Evolutionary conservation across 2,113 vertebrate species (phyloP).

Genomic region (Mustela lutreola): DNA sequence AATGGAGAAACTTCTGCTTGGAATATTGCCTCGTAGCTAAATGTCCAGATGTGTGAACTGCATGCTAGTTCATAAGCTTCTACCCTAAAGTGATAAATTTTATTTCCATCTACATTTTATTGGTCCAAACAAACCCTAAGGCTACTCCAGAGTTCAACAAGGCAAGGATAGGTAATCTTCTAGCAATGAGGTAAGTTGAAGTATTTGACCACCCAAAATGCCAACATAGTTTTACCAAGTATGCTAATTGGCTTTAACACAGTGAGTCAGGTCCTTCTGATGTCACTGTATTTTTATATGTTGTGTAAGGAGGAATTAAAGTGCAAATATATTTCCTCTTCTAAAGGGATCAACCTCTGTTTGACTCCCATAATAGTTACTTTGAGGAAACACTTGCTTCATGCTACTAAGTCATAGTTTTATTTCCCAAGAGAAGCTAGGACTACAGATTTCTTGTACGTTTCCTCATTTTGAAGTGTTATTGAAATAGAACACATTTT

Average conservation of each 20-base stretch:
- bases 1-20: not conserved
- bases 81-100: constrained; percentile 44
- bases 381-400: not conserved
- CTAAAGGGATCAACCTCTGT: not conserved
- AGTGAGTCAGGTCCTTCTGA: not conserved
- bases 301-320: not conserved
- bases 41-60: not conserved
- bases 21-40: not conserved
- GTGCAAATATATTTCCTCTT: not conserved
- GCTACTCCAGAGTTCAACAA: not conserved
- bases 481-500: not conserved
- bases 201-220: not conserved
- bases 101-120: constrained; percentile 26
- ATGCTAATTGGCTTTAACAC: not conserved
- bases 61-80: not conserved
- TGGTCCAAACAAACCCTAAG: constrained; percentile 1
- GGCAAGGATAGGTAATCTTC: constrained; percentile 13
- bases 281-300: not conserved
- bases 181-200: not conserved
- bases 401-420: not conserved
- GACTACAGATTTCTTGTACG: not conserved
- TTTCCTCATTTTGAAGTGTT: constrained; percentile 17
- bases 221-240: not conserved
- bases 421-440: not conserved
- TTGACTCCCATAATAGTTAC: not conserved